These are phyloP conservation scores for Microcebus ravelobensis DNA, from an alignment of 2,113 vertebrate species.

Conservation along the genomic window DNA sequence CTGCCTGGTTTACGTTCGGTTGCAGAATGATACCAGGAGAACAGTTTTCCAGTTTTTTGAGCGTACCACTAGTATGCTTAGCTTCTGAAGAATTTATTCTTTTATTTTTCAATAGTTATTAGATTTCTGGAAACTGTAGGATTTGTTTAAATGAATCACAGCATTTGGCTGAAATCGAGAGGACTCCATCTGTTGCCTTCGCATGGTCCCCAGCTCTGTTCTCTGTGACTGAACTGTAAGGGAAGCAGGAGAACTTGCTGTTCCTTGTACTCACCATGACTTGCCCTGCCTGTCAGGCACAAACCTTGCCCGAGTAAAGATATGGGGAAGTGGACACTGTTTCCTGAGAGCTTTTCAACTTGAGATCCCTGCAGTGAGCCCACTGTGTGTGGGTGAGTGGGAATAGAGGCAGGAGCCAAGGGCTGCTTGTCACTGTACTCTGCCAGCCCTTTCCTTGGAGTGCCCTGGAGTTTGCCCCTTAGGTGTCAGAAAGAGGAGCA, in stretches of 20 bases:
- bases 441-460: not conserved
- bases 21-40: not conserved
- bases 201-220: slow-evolving; percentile 70
- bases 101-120: slow-evolving; percentile 69
- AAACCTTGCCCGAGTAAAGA: not conserved
- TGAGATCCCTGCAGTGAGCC: not conserved
- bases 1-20: not conserved
- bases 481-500: not conserved
- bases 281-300: not conserved
- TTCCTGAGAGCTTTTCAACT: not conserved
- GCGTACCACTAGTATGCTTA: not conserved
- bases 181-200: slow-evolving; percentile 77
- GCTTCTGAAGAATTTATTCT: slow-evolving; percentile 64
- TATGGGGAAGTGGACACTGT: not conserved
- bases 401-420: not conserved
- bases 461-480: not conserved
- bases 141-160: slow-evolving; percentile 79
- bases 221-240: slow-evolving; percentile 36
- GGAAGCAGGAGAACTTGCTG: slow-evolving; percentile 58
- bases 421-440: not conserved
- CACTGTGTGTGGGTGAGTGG: not conserved
- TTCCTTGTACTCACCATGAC: slow-evolving; percentile 15
- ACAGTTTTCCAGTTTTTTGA: not conserved
- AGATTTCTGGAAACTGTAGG: slow-evolving; percentile 67
- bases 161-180: slow-evolving; percentile 74